Base-by-base conservation (phyloP, 2,113 vertebrate species). In the Phodopus roborovskii region DNA sequence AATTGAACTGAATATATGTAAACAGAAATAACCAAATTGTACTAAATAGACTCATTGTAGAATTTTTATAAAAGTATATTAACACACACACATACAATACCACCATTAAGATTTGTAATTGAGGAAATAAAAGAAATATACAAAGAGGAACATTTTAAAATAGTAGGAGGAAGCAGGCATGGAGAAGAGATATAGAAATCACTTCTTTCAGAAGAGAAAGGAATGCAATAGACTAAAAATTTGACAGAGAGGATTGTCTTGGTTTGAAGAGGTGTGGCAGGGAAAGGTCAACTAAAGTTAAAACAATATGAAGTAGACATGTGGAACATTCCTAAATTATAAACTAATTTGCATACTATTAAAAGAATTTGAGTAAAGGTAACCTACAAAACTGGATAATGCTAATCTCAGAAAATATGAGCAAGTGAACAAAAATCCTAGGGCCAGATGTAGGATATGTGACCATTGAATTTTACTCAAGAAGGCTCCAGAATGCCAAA, bases 41-140 rank as follows among this genome's bases (percentile, higher is more conserved):
- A 7, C 24, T 74, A 56, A 53, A 85, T 9, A 73, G 6, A 75
- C 7, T 64, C 87, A 74, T 45, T 96, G 4, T 33, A 83, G 39
- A 94, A 87, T 3, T 20, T 73, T 87, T 84, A 92, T 5, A 75
- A 78, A 71, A 66, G 26, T 85, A 90, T 39, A 73, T 45, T 45
- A 3, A 45, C 45, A 45, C 45, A 45, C 45, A 45, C 66, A 74
- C 66, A 39, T 2, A 36, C 3, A 58, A 22, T 24, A 82, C 70
- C 16, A 70, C 48, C 48, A 30, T 77, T 94, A 53, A 64, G 7
- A 91, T 56, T 53, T 7, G 50, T 81, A 1, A 9, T 30, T 17
- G 88, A 66, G 82, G 82, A 95, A 92, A 92, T 58, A 91, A 92
- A 92, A 64, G 82, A 94, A 64, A 56, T 58, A 66, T 71, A 64